Evolutionary conservation across 2,888 invertebrate species (phyloP), one percentile per base, ranked within the genome.

Genomic region (Acanthosepion pharaonis): DNA sequence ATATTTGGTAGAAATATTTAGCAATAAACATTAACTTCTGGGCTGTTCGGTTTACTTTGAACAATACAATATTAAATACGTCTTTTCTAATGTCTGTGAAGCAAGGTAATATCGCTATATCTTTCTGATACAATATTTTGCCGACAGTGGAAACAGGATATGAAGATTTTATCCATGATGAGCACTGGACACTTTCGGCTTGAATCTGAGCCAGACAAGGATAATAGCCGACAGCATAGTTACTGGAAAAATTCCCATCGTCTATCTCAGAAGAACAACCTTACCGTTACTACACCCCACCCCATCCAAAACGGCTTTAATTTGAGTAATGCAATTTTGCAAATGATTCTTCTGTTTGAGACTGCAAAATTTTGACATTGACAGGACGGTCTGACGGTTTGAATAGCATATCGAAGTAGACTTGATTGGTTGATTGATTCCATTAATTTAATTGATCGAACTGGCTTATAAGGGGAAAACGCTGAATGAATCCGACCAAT

Each of bases 271-370:
- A 15, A 64, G 64, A 78, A 78, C n/a, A 33, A 78, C 78, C 15
- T 15, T 33, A 78, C 78, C 15, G 11, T 33, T 4, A 28, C 78
- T n/a, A 11, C 8, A 9, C 11, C n/a, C 78, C 15, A 11, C 9
- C 15, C 15, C 8, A 11, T 15, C 33, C n/a, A n/a, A 9, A 8
- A n/a, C 78, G 33, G 78, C 33, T 78, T 78, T 78, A 78, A 78
- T 78, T 78, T 78, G 78, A 78, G 78, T 78, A 78, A 78, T 78
- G 78, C 78, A 78, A 78, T 78, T 78, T 78, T 78, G n/a, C n/a
- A 78, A 78, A 78, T 78, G 78, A 78, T 78, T 78, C 78, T n/a
- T n/a, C 78, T n/a, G n/a, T 78, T 78, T 78, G 78, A 78, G 33
- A 78, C 78, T 78, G 78, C 78, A 78, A 78, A 11, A 78, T 78